Percentiles rank a stretch among this genome's conserved stretches.
Evolutionary conservation across 1,140 invertebrate genomes (phyloP).

Genomic region (Lucilia sericata): DNA sequence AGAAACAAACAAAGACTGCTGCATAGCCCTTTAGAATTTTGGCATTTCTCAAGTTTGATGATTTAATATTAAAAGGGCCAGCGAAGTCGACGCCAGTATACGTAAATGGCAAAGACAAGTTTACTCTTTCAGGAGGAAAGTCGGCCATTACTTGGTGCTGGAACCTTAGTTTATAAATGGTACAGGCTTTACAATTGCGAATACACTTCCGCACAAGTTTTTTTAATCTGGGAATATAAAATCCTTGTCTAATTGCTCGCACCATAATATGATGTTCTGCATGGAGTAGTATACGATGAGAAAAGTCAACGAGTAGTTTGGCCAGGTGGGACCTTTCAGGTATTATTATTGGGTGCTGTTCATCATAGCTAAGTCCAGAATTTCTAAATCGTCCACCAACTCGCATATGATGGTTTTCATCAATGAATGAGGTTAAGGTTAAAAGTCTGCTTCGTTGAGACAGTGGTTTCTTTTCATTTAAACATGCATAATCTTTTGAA

Average conservation of each 20-base stretch:
- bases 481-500: not conserved
- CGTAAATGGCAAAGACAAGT: no score
- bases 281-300: slow-evolving; percentile 8
- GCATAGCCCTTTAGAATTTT: not conserved
- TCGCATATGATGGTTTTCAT: not conserved
- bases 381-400: not conserved
- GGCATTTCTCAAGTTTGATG: not conserved
- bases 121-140: not conserved
- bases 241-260: slow-evolving; percentile 31
- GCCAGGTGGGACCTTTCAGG: not conserved
- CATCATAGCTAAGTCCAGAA: slow-evolving; percentile 15
- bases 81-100: slow-evolving; percentile 3
- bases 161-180: not conserved
- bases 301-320: not conserved
- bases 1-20: slow-evolving; percentile 2
- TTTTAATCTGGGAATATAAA: slow-evolving; percentile 19
- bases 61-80: not conserved
- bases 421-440: slow-evolving; percentile 3
- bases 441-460: not conserved
- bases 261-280: slow-evolving; percentile 27
- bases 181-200: not conserved
- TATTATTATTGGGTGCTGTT: slow-evolving; percentile 37
- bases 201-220: not conserved
- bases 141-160: slow-evolving; percentile 1
- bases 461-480: not conserved